Conservation (phyloP, 2,797 vertebrate genomes). For the Tapera naevia region DNA sequence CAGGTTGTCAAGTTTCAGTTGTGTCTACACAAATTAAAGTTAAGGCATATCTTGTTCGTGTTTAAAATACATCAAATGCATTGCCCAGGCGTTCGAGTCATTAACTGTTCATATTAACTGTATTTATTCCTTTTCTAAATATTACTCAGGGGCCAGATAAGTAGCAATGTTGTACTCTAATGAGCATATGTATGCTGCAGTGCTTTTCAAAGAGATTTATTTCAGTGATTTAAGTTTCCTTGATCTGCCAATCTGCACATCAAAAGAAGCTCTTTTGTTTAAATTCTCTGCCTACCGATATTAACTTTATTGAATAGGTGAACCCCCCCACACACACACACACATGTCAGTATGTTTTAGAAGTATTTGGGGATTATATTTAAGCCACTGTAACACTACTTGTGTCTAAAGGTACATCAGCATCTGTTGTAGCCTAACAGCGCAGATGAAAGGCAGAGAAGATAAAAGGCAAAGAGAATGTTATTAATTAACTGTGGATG, state of each 20-base stretch:
- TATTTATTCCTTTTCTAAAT: conserved; percentile 40
- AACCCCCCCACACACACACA: too few species aligned
- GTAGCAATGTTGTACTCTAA: conserved; percentile 23
- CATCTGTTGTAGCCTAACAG: background rate
- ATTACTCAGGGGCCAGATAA: conserved; percentile 16
- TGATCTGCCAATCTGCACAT: conserved; percentile 64
- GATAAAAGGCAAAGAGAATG: conserved; percentile 55
- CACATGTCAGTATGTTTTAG: background rate
- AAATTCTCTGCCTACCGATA: conserved; percentile 34
- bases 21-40: background rate
- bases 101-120: background rate
- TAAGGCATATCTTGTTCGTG: background rate
- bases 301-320: conserved; percentile 12
- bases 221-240: conserved; percentile 52
- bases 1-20: background rate
- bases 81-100: background rate
- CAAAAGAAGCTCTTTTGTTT: conserved; percentile 56
- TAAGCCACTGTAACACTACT: conserved; percentile 19
- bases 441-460: conserved; percentile 51
- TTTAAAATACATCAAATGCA: background rate
- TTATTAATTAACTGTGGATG: conserved; percentile 44
- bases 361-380: conserved; percentile 34
- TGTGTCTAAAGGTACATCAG: conserved; percentile 22
- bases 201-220: conserved; percentile 34
- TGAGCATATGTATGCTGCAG: background rate